Evolutionary conservation across 2,888 invertebrate species (phyloP).

Genomic region (Chamaedrilus cognettii): DNA sequence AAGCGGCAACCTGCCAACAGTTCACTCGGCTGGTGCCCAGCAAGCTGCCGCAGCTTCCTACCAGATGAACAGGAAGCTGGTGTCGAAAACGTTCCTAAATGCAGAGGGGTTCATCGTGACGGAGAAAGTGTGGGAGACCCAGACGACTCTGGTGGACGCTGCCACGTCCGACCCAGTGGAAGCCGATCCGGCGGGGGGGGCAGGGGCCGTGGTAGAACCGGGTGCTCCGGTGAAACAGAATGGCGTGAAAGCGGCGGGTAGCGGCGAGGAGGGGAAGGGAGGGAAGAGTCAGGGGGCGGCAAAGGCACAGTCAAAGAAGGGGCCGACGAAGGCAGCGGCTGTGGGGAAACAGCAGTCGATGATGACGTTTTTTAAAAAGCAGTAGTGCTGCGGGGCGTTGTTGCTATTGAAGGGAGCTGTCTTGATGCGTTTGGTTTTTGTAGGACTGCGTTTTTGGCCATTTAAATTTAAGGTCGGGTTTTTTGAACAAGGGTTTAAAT

Average conservation of each 20-base stretch:
- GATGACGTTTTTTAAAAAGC: not conserved
- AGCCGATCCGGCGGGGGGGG: not conserved
- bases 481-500: too few species aligned
- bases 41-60: not conserved
- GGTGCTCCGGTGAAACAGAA: not conserved
- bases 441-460: too few species aligned
- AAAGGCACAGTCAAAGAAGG: too few species aligned
- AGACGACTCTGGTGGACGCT: not conserved
- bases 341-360: not conserved
- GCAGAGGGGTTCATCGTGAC: not conserved
- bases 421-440: too few species aligned
- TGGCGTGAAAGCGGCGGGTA: not conserved
- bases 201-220: not conserved
- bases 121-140: not conserved
- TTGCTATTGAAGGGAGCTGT: too few species aligned
- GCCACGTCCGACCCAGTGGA: not conserved
- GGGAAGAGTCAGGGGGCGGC: not conserved
- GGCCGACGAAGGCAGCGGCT: not conserved
- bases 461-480: too few species aligned
- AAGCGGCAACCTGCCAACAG: not conserved
- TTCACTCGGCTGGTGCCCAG: not conserved
- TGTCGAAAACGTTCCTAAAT: not conserved
- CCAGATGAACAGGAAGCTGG: not conserved
- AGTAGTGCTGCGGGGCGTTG: too few species aligned
- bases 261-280: not conserved